Evolutionary conservation across 2,113 vertebrate genomes (phyloP).

Genomic region (Glaucidium brasilianum): DNA sequence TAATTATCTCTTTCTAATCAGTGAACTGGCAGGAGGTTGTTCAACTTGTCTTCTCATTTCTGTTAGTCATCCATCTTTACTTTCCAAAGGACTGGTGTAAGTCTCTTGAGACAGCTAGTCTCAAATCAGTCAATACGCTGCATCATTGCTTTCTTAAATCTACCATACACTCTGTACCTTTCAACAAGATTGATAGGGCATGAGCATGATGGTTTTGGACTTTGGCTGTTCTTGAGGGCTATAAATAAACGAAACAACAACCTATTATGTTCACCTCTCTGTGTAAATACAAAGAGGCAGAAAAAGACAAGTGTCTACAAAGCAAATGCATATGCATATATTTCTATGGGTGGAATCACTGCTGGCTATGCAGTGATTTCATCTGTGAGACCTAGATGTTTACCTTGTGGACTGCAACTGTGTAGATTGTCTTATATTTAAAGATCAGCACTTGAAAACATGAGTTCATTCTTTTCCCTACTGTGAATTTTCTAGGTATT

Average conservation of each 20-base stretch:
- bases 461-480: background rate
- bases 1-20: constrained; percentile 55
- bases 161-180: background rate
- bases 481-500: background rate
- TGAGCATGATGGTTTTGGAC: background rate
- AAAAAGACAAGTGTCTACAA: background rate
- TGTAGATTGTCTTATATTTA: background rate
- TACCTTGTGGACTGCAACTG: background rate
- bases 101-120: background rate
- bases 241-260: constrained; percentile 15
- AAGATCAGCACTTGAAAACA: background rate
- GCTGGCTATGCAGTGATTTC: background rate
- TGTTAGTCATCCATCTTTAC: constrained; percentile 34
- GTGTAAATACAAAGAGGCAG: background rate
- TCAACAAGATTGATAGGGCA: constrained; percentile 29
- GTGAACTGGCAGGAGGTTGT: constrained; percentile 23
- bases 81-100: background rate
- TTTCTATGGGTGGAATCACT: background rate
- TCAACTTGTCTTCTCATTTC: constrained; percentile 29
- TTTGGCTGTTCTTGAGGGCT: background rate
- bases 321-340: background rate
- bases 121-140: constrained; percentile 25
- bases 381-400: background rate
- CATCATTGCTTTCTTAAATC: constrained; percentile 23
- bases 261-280: background rate